These are phyloP conservation scores for Rhinolophus sinicus DNA, from an alignment of 2,113 vertebrate species.

Conservation along the genomic window DNA sequence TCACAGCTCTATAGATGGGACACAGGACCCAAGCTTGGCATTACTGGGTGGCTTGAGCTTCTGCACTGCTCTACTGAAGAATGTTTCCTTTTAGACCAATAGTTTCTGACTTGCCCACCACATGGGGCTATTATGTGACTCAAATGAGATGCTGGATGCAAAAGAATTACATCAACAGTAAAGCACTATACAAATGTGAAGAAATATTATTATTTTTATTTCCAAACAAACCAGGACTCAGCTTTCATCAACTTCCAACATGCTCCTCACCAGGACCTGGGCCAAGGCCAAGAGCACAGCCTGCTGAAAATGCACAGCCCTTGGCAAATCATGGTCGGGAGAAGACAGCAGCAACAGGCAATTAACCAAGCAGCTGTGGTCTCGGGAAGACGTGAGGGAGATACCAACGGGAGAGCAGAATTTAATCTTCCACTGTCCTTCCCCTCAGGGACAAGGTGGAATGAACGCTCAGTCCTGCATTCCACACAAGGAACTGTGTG, in stretches of 20 bases:
- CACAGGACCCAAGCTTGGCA: background rate
- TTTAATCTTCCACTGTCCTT: slow-evolving; percentile 49
- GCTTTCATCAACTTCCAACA: slow-evolving; percentile 69
- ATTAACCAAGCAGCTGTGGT: slow-evolving; percentile 77
- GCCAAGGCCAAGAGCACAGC: slow-evolving; percentile 64
- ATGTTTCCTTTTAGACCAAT: background rate
- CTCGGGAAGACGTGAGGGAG: slow-evolving; percentile 64
- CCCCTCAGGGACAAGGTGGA: slow-evolving; percentile 9
- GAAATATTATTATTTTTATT: slow-evolving; percentile 71
- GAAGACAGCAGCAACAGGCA: slow-evolving; percentile 72
- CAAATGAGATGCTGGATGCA: background rate
- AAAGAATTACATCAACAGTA: slow-evolving; percentile 33
- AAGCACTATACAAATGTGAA: slow-evolving; percentile 53
- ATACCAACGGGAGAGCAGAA: slow-evolving; percentile 46
- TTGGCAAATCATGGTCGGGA: slow-evolving; percentile 58
- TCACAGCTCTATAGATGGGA: background rate
- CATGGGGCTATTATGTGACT: background rate
- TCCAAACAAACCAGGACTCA: slow-evolving; percentile 70
- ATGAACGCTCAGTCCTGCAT: background rate
- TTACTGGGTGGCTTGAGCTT: background rate
- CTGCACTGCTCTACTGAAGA: background rate
- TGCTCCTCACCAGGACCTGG: slow-evolving; percentile 54
- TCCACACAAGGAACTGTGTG: background rate
- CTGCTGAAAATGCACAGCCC: slow-evolving; percentile 67
- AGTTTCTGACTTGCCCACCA: background rate